Percentiles rank a stretch among this genome's conserved stretches.
phyloP scores from a whole-genome alignment of 2,888 invertebrate genomes.

The Autographa pulchrina region DNA sequence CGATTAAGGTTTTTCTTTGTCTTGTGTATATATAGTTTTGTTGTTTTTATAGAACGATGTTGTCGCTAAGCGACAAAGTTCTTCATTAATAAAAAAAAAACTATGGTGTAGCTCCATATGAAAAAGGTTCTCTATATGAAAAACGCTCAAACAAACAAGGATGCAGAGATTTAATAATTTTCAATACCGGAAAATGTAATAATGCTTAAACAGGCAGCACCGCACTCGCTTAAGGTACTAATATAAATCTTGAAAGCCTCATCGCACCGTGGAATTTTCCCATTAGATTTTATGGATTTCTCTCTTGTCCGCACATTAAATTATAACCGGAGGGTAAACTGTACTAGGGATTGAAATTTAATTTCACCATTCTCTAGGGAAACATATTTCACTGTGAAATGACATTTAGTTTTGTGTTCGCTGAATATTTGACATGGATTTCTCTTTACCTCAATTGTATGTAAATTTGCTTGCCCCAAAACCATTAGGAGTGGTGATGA shows the following conservation, averaged over 20 bases:
- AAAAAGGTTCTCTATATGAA: no score
- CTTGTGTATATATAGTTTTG: no score
- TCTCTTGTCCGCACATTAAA: constrained; percentile 85
- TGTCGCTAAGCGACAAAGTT: no score
- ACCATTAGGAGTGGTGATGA: constrained; percentile 42
- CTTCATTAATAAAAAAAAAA: no score
- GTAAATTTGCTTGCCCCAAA: constrained; percentile 44
- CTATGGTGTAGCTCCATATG: no score
- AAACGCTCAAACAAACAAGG: constrained; percentile 29
- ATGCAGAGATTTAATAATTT: constrained; percentile 44
- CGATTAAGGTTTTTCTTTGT: no score
- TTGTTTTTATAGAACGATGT: no score
- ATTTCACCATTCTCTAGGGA: constrained; percentile 70
- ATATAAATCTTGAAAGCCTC: constrained; percentile 84
- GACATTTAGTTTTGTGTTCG: constrained; percentile 57
- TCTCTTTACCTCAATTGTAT: constrained; percentile 50
- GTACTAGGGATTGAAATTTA: constrained; percentile 77
- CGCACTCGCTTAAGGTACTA: constrained; percentile 70
- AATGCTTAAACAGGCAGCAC: constrained; percentile 67
- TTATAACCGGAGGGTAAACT: constrained; percentile 81
- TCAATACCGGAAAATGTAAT: constrained; percentile 56
- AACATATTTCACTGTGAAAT: constrained; percentile 61
- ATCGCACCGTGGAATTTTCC: constrained; percentile 81
- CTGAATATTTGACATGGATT: constrained; percentile 52
- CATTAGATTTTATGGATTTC: constrained; percentile 87